Base-by-base conservation (phyloP, 2,113 vertebrate genomes). In the Coregonus clupeaformis region DNA sequence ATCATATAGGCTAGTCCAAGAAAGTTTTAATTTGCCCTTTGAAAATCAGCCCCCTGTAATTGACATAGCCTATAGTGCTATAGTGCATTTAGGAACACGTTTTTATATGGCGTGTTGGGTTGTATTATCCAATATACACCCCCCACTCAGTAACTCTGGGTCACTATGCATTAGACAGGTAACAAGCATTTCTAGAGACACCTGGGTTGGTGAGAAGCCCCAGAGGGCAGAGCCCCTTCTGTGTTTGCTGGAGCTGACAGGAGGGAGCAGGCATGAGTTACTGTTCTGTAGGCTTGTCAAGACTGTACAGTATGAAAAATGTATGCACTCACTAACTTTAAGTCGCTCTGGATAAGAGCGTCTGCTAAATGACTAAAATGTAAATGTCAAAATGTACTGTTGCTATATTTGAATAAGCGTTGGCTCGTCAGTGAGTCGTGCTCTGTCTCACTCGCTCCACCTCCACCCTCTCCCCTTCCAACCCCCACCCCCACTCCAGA, bases 221-320 rank as follows among this genome's bases (percentile, higher is more conserved):
- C 14, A n/a, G n/a, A n/a, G n/a, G n/a, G n/a, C n/a, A n/a, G n/a
- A n/a, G n/a, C n/a, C n/a, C n/a, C n/a, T n/a, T n/a, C n/a, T n/a
- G n/a, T n/a, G n/a, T 70, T 84, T 68, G 75, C 73, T 74, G 69
- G 76, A 81, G 72, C 60, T 79, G 74, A 75, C 77, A 73, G 69
- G 20, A 42, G 42, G 20, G 71, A 69, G 64, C 64, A 6, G 59
- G 72, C 22, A 3, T 59, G 71, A 69, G 75, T 62, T 78, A 57
- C 27, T 49, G 14, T 52, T 52, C 49, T 42, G 36, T 42, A 3
- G 45, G 49, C 22, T 32, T 68, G 67, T 68, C 67, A 68, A 32
- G n/a, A 22, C 42, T 45, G 20, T n/a, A n/a, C n/a, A n/a, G n/a
- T n/a, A n/a, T n/a, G n/a, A n/a, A n/a, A n/a, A n/a, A n/a, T n/a